These are phyloP conservation scores for Euura saliciscinereae DNA, from an alignment of 1,140 invertebrate species.

Conservation along the genomic window DNA sequence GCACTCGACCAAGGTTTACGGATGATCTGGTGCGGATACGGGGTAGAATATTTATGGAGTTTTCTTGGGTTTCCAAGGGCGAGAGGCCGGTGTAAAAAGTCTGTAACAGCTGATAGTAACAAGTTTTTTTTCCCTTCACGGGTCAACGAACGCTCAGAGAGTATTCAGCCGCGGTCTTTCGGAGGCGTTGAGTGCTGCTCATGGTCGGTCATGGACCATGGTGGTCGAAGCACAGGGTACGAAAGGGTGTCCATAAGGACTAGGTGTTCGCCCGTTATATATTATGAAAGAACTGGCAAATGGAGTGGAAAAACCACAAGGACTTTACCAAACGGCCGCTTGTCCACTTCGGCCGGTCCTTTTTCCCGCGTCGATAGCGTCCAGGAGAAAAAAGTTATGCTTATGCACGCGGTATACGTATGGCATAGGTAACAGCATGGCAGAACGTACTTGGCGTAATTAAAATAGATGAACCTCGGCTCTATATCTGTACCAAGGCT, in stretches of 20 bases:
- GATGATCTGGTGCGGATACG: neutral
- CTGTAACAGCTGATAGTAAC: constrained; percentile 7
- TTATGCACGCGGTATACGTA: no score
- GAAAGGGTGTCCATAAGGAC: constrained; percentile 17
- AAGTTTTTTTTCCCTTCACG: neutral
- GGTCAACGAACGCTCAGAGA: constrained; percentile 6
- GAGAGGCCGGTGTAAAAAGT: constrained; percentile 19
- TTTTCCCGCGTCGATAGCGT: neutral
- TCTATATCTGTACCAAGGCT: neutral
- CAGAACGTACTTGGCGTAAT: neutral
- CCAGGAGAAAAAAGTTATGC: neutral
- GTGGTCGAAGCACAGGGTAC: neutral
- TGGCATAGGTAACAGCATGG: no score
- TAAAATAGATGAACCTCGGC: neutral
- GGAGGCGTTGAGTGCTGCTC: constrained; percentile 19
- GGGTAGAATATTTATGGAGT: constrained; percentile 4
- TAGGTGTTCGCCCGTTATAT: constrained; percentile 24
- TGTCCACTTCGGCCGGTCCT: constrained; percentile 21
- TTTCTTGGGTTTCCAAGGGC: constrained; percentile 12
- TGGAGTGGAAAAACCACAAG: constrained; percentile 38
- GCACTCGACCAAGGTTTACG: no score
- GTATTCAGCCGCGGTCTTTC: constrained; percentile 2
- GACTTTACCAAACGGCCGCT: constrained; percentile 17
- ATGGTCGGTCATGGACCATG: constrained; percentile 11
- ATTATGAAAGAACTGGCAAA: constrained; percentile 41